A percentile compares a stretch with the other conserved stretches of the same genome.
Evolutionary conservation across 1,140 invertebrate genomes (phyloP).

Genomic region (Melitaea cinxia): DNA sequence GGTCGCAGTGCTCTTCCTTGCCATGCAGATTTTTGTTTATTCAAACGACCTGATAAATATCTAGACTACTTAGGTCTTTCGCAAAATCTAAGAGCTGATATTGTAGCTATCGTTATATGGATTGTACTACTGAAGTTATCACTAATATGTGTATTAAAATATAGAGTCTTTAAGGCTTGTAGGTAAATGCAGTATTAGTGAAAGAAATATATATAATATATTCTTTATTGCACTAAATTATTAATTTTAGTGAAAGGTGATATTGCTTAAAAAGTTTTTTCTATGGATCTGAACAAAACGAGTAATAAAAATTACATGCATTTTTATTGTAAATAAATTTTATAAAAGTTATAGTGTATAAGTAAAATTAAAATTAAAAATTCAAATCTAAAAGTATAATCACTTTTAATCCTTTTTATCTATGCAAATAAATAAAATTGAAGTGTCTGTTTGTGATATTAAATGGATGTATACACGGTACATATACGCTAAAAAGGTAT

Average conservation of each 20-base stretch:
- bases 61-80: slow-evolving; percentile 75
- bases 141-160: slow-evolving; percentile 63
- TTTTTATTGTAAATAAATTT: too few species aligned
- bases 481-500: too few species aligned
- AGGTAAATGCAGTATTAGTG: slow-evolving; percentile 42
- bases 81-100: slow-evolving; percentile 85
- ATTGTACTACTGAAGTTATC: slow-evolving; percentile 68
- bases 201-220: neutral
- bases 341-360: too few species aligned
- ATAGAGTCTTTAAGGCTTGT: slow-evolving; percentile 66
- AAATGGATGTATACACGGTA: too few species aligned
- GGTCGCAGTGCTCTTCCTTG: slow-evolving; percentile 83
- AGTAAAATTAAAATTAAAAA: too few species aligned
- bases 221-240: neutral
- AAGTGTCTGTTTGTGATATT: too few species aligned
- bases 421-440: too few species aligned
- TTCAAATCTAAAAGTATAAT: too few species aligned
- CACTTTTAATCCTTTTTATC: too few species aligned
- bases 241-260: neutral
- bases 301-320: too few species aligned
- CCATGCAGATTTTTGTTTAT: slow-evolving; percentile 72
- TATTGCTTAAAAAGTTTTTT: neutral
- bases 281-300: neutral
- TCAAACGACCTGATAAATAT: slow-evolving; percentile 71
- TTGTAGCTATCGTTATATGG: slow-evolving; percentile 88